These are phyloP conservation scores for Thyatira batis DNA, from an alignment of 2,888 invertebrate species.

Conservation along the genomic window DNA sequence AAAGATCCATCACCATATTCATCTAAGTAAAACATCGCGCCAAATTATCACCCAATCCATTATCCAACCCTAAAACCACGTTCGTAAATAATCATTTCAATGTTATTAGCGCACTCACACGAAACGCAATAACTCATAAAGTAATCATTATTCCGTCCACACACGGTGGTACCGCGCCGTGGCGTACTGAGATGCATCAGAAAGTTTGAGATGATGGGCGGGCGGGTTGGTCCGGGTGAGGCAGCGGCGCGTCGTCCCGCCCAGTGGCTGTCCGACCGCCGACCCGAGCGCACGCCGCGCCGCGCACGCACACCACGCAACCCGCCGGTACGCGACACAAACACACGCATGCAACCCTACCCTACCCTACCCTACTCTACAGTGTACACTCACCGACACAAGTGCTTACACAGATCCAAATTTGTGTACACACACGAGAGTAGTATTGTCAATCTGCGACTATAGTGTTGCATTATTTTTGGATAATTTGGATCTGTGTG, in stretches of 20 bases:
- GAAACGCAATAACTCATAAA: not conserved
- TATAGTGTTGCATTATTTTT: no score
- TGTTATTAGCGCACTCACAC: not conserved
- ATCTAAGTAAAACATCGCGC: not conserved
- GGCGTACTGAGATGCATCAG: constrained; percentile 43
- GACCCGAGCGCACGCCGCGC: constrained; percentile 75
- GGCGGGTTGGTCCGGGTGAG: constrained; percentile 60
- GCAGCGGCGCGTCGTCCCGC: constrained; percentile 58
- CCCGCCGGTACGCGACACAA: constrained; percentile 77
- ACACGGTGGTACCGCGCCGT: not conserved
- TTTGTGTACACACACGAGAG: no score
- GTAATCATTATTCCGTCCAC: constrained; percentile 3
- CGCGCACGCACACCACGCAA: constrained; percentile 64
- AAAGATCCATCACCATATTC: not conserved
- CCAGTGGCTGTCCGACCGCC: constrained; percentile 74
- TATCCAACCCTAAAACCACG: not conserved
- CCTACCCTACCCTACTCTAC: no score
- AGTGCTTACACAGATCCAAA: no score
- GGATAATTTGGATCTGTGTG: no score
- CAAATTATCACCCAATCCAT: not conserved
- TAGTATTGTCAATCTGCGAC: no score
- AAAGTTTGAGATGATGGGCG: constrained; percentile 56
- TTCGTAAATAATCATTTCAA: not conserved
- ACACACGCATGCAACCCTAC: constrained; percentile 62
- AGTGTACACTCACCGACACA: no score